Conservation (phyloP, 2,888 invertebrate species). For the Pachliopta kotzebuea region DNA sequence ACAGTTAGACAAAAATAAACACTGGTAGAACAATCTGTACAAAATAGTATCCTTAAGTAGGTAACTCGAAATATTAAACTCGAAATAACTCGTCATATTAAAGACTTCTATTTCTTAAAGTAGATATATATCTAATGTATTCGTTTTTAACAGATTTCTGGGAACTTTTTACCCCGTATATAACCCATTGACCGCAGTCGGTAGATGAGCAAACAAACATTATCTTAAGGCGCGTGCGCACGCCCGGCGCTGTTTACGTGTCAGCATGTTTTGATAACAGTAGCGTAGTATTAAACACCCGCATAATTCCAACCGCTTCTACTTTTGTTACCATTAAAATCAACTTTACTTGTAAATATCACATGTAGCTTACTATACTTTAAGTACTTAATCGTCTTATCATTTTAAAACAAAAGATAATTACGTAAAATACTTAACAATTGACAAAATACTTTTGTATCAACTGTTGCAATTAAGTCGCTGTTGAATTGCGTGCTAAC, state of each 20-base stretch:
- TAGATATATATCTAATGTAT: constrained; percentile 35
- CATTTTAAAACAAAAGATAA: no score
- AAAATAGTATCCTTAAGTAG: not conserved
- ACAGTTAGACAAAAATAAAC: not conserved
- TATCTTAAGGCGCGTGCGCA: constrained; percentile 57
- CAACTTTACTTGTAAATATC: no score
- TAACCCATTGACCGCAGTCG: constrained; percentile 39
- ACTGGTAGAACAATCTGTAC: not conserved
- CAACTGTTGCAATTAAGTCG: no score
- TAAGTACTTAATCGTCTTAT: no score
- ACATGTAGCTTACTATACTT: no score
- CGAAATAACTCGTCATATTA: no score
- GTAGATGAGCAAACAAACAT: constrained; percentile 54
- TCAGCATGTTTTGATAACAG: constrained; percentile 66
- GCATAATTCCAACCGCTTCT: not conserved
- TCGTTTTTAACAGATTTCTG: constrained; percentile 32
- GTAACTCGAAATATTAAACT: no score
- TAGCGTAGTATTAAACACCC: constrained; percentile 35
- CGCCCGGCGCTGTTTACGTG: constrained; percentile 57
- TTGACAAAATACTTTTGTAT: no score
- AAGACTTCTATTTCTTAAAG: constrained; percentile 18
- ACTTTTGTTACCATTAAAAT: not conserved
- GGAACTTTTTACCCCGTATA: constrained; percentile 31
- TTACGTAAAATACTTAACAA: no score
- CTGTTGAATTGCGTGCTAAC: no score